A percentile compares a stretch with the other conserved stretches of the same genome.
Conservation (phyloP, 1,140 invertebrate genomes). For the Araneus ventricosus region DNA sequence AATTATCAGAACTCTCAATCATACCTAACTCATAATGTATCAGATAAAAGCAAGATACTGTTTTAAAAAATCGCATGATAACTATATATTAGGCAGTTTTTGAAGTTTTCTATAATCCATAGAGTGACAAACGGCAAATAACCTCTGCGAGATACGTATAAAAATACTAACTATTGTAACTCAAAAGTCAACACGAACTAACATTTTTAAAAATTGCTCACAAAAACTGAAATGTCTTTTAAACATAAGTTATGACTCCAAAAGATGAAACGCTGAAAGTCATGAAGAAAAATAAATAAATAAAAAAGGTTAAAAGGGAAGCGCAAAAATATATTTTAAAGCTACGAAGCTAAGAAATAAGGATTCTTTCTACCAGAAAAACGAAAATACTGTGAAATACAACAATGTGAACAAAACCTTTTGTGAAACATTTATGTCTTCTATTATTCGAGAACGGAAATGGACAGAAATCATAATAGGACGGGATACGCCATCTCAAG, state of each 20-base stretch:
- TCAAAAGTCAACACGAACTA: not conserved
- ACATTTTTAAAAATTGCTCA: not conserved
- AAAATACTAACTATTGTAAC: not conserved
- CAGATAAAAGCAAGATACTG: too few relatives aligned
- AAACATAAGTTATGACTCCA: not conserved
- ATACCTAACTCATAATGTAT: too few relatives aligned
- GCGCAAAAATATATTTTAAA: not conserved
- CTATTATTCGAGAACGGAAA: not conserved
- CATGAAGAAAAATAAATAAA: not conserved
- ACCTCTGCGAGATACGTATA: too few relatives aligned
- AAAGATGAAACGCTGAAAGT: not conserved
- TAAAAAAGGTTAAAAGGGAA: not conserved
- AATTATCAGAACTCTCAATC: too few relatives aligned
- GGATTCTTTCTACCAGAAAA: not conserved
- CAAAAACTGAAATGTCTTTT: not conserved
- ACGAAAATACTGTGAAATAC: not conserved
- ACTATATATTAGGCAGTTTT: too few relatives aligned
- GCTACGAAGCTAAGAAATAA: not conserved
- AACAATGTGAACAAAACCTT: not conserved
- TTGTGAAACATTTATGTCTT: slow-evolving; percentile 3
- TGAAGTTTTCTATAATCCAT: too few relatives aligned
- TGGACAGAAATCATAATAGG: slow-evolving; percentile 14
- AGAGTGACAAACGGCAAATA: too few relatives aligned
- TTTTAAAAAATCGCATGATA: too few relatives aligned
- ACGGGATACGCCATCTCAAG: not conserved